Evolutionary conservation across 2,888 invertebrate genomes (phyloP).

Genomic region (Gnatocerus cornutus): DNA sequence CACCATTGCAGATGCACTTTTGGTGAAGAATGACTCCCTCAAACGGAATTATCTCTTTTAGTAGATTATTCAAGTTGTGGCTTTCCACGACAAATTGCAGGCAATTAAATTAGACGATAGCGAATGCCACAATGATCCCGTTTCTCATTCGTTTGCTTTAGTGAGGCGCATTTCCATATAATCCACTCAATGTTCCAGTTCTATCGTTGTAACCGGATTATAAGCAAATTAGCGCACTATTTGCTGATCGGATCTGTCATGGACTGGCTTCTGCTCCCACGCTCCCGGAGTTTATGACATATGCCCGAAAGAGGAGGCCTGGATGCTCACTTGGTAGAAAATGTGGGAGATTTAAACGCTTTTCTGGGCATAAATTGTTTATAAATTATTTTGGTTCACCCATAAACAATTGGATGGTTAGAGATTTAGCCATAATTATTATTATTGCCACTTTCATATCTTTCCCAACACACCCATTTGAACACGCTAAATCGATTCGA

Average conservation of each 20-base stretch:
- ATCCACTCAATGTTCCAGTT: constrained; percentile 60
- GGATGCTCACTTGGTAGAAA: too few relatives aligned
- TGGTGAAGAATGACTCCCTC: constrained; percentile 5
- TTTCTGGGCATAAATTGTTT: too few relatives aligned
- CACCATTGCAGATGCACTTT: constrained; percentile 3
- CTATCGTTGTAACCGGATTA: constrained; percentile 62
- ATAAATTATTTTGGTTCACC: too few relatives aligned
- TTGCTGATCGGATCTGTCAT: constrained; percentile 63
- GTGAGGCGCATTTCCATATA: constrained; percentile 62
- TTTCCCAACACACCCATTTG: too few relatives aligned
- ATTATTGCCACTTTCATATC: too few relatives aligned
- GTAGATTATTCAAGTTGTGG: constrained; percentile 27
- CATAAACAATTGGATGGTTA: too few relatives aligned
- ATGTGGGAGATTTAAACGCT: too few relatives aligned
- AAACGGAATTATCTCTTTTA: constrained; percentile 23
- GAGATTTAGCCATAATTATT: too few relatives aligned
- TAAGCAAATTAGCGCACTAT: constrained; percentile 63
- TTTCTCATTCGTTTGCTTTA: constrained; percentile 45
- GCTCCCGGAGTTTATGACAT: constrained; percentile 49
- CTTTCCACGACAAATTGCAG: constrained; percentile 32
- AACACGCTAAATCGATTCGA: too few relatives aligned
- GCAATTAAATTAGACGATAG: constrained; percentile 43
- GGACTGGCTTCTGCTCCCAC: constrained; percentile 47
- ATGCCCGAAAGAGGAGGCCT: constrained; percentile 21
- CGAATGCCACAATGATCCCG: constrained; percentile 41